Conservation (phyloP, 2,797 vertebrate genomes). For the Dermochelys coriacea region DNA sequence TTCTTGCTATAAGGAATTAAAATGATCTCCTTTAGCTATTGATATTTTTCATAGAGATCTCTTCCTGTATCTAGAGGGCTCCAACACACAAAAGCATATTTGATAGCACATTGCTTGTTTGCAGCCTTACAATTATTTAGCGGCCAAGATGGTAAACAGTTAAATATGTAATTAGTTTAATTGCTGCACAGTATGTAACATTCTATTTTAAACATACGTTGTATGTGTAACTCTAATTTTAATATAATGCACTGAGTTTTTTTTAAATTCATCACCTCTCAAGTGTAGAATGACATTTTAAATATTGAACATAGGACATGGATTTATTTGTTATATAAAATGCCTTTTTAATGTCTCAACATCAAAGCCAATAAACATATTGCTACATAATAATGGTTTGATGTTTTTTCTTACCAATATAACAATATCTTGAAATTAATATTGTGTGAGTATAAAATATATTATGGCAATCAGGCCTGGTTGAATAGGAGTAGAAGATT, state of each 20-base stretch:
- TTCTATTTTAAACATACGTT: constrained; percentile 67
- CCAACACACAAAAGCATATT: constrained; percentile 63
- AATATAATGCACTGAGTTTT: constrained; percentile 35
- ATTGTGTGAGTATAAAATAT: constrained; percentile 28
- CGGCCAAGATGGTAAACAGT: constrained; percentile 56
- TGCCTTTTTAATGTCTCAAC: constrained; percentile 78
- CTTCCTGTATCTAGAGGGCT: constrained; percentile 59
- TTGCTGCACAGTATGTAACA: constrained; percentile 70
- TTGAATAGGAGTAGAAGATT: constrained; percentile 76
- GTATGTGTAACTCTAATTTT: constrained; percentile 69
- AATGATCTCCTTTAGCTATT: constrained; percentile 57
- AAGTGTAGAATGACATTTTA: constrained; percentile 61
- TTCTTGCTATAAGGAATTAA: constrained; percentile 65
- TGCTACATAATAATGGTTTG: constrained; percentile 78
- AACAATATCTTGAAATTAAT: constrained; percentile 22
- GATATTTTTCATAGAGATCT: constrained; percentile 49
- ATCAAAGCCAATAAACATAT: constrained; percentile 84
- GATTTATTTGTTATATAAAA: constrained; percentile 74
- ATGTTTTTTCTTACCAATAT: constrained; percentile 80
- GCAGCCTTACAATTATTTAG: constrained; percentile 66
- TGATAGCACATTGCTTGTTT: constrained; percentile 65
- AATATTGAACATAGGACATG: constrained; percentile 60
- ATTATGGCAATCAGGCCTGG: constrained; percentile 81
- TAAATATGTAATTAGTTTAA: constrained; percentile 61
- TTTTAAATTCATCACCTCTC: constrained; percentile 51